Evolutionary conservation across 2,888 invertebrate genomes (phyloP).

Genomic region (Theodoxus fluviatilis): DNA sequence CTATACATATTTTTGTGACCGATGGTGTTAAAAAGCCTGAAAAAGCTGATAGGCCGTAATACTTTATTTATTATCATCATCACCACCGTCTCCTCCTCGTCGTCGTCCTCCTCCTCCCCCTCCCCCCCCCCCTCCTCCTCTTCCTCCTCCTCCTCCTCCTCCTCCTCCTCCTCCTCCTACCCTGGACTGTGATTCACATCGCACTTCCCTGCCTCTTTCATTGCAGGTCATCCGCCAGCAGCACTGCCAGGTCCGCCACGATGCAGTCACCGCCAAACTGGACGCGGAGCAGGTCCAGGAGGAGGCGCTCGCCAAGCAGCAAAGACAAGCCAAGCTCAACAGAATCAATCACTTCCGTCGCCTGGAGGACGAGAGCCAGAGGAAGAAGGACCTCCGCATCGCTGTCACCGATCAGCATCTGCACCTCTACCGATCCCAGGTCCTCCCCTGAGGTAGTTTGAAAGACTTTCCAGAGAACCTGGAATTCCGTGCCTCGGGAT

Average conservation of each 20-base stretch:
- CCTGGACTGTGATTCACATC: background rate
- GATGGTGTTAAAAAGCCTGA: too few relatives aligned
- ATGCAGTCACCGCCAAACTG: slow-evolving; percentile 39
- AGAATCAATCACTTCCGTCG: slow-evolving; percentile 47
- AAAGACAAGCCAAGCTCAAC: slow-evolving; percentile 44
- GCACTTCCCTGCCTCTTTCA: background rate
- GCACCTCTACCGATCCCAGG: slow-evolving; percentile 43
- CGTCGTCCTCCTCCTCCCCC: too few relatives aligned
- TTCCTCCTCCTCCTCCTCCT: too few relatives aligned
- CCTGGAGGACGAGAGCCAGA: slow-evolving; percentile 48
- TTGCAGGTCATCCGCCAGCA: slow-evolving; percentile 46
- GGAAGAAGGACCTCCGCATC: slow-evolving; percentile 45
- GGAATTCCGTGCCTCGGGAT: too few relatives aligned
- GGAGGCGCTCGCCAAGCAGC: slow-evolving; percentile 34
- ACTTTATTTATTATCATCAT: too few relatives aligned
- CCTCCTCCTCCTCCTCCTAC: too few relatives aligned
- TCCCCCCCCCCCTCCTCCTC: too few relatives aligned
- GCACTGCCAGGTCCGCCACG: slow-evolving; percentile 43
- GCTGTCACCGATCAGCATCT: slow-evolving; percentile 46
- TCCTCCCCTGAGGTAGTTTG: too few relatives aligned
- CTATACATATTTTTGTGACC: too few relatives aligned
- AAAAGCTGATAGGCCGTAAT: too few relatives aligned
- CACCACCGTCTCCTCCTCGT: too few relatives aligned
- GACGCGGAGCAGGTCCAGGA: slow-evolving; percentile 41
- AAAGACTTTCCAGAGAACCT: too few relatives aligned